Evolutionary conservation across 2,797 vertebrate genomes (phyloP).

Genomic region (Platalea minor): DNA sequence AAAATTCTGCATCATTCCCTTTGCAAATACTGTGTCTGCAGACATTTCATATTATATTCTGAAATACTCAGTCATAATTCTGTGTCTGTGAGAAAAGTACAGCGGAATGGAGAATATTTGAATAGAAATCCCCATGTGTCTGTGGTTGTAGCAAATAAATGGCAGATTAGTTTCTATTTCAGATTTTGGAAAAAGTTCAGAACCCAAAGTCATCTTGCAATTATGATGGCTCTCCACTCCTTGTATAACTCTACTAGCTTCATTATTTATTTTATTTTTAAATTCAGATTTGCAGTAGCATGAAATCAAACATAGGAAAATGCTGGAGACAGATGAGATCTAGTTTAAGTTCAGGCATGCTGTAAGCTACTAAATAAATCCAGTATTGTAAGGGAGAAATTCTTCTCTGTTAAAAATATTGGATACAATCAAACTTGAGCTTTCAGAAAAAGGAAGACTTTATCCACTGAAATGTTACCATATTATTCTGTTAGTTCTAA

Average conservation of each 20-base stretch:
- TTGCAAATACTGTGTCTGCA: background rate
- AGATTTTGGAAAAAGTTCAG: background rate
- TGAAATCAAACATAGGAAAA: background rate
- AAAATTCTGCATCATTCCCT: background rate
- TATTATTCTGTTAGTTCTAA: background rate
- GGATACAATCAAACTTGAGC: background rate
- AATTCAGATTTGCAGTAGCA: background rate
- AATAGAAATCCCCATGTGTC: background rate
- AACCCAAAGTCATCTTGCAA: background rate
- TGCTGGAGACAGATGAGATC: background rate
- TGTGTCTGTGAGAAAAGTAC: background rate
- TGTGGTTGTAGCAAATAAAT: background rate
- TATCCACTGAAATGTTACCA: background rate
- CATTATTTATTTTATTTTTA: background rate
- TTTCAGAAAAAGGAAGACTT: background rate
- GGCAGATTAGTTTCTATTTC: background rate
- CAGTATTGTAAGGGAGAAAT: background rate
- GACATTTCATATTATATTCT: background rate
- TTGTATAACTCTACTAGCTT: background rate
- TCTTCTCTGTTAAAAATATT: background rate
- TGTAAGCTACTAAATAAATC: background rate
- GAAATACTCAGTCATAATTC: background rate
- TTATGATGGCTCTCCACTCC: background rate
- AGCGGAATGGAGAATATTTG: background rate
- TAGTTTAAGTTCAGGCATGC: background rate